Evolutionary conservation across 1,140 invertebrate genomes (phyloP).

Genomic region (Drosophila sturtevanti): DNA sequence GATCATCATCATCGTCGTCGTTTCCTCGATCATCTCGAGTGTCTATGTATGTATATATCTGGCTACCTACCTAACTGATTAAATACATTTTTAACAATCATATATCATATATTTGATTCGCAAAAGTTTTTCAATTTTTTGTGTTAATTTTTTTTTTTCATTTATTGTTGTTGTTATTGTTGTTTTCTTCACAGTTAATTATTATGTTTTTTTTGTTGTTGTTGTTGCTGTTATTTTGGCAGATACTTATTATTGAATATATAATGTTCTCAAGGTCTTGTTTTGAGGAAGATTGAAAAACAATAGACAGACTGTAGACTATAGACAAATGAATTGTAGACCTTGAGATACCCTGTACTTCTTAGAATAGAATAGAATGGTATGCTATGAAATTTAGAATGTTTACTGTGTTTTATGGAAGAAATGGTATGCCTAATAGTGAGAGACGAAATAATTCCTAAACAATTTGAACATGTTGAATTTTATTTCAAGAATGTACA

Average conservation of each 20-base stretch:
- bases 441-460: too few species aligned
- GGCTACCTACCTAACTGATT: neutral
- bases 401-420: too few species aligned
- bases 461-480: too few species aligned
- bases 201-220: neutral
- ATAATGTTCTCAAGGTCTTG: slow-evolving; percentile 15
- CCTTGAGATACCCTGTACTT: neutral
- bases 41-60: too few species aligned
- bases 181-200: neutral
- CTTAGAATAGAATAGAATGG: neutral
- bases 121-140: slow-evolving; percentile 5
- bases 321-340: neutral
- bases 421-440: too few species aligned
- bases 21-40: too few species aligned
- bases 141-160: neutral
- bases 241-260: slow-evolving; percentile 11
- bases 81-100: slow-evolving; percentile 9
- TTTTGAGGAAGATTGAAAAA: slow-evolving; percentile 11
- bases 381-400: too few species aligned
- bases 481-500: too few species aligned
- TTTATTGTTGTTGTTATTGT: neutral
- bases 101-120: slow-evolving; percentile 8
- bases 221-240: neutral
- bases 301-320: neutral
- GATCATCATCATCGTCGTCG: too few species aligned